Evolutionary conservation across 1,140 invertebrate genomes (phyloP).

Genomic region (Leptoteleia sp.): DNA sequence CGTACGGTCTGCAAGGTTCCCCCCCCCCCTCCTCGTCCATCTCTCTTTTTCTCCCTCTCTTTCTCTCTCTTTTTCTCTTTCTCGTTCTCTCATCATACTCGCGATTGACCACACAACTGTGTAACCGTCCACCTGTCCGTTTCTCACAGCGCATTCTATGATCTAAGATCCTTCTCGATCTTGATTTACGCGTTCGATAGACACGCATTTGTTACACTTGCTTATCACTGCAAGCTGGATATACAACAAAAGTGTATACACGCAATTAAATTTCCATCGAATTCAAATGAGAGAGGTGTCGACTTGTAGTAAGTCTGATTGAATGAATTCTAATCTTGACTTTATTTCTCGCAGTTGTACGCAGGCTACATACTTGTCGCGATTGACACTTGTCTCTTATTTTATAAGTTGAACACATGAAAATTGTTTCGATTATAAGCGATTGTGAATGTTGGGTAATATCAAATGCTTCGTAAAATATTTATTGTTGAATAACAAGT

Average conservation of each 20-base stretch:
- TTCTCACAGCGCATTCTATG: slow-evolving; percentile 44
- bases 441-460: neutral
- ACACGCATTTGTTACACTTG: slow-evolving; percentile 31
- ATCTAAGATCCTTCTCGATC: slow-evolving; percentile 60
- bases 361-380: neutral
- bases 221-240: slow-evolving; percentile 31
- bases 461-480: neutral
- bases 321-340: slow-evolving; percentile 25
- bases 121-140: slow-evolving; percentile 59
- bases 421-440: neutral
- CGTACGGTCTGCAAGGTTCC: no score
- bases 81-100: slow-evolving; percentile 15
- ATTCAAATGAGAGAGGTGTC: slow-evolving; percentile 36
- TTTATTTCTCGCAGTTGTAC: slow-evolving; percentile 6
- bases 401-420: slow-evolving; percentile 1
- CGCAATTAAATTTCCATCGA: slow-evolving; percentile 27
- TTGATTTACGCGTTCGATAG: slow-evolving; percentile 50
- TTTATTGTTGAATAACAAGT: no score
- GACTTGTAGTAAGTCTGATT: neutral
- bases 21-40: neutral
- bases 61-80: no score
- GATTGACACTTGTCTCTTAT: slow-evolving; percentile 7
- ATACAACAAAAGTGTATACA: slow-evolving; percentile 43
- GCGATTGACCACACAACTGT: slow-evolving; percentile 33
- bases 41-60: no score